Evolutionary conservation across 2,113 vertebrate species (phyloP).

Genomic region (Xyliphius kryptos): DNA sequence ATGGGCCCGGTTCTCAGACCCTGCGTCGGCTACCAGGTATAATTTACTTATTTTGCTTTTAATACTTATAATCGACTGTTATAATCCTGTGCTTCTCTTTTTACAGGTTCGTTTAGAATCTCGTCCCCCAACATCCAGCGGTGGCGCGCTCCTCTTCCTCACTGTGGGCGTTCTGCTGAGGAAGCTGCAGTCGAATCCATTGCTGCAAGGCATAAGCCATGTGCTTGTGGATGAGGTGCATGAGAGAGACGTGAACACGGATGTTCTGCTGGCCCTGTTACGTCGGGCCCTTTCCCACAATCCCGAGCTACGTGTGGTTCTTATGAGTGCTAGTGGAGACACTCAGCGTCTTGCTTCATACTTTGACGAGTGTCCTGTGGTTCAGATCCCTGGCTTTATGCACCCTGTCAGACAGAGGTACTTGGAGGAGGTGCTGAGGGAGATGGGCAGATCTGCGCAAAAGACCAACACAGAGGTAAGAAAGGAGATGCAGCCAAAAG

Average conservation of each 20-base stretch:
- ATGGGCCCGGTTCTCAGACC: constrained; percentile 77
- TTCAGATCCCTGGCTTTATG: constrained; percentile 92
- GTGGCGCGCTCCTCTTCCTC: constrained; percentile 89
- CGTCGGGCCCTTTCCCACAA: constrained; percentile 72
- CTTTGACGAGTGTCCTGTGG: constrained; percentile 79
- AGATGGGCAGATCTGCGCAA: constrained; percentile 60
- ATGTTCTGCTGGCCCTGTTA: constrained; percentile 89
- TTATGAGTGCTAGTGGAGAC: constrained; percentile 94
- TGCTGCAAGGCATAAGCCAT: constrained; percentile 83
- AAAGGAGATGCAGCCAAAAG: no score
- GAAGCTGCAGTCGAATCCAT: constrained; percentile 86
- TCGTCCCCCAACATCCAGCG: constrained; percentile 71
- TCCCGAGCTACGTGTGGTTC: constrained; percentile 74
- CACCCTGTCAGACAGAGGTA: constrained; percentile 84
- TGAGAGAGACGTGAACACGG: constrained; percentile 90
- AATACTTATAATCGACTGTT: no score
- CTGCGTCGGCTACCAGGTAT: constrained; percentile 85
- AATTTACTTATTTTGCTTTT: no score
- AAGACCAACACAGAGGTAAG: constrained; percentile 61
- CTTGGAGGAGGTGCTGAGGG: constrained; percentile 81
- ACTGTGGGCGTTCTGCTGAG: constrained; percentile 87
- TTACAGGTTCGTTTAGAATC: constrained; percentile 85
- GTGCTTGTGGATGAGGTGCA: constrained; percentile 95
- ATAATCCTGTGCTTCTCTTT: no score
- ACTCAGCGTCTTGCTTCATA: constrained; percentile 81